These are phyloP conservation scores for Cyclopterus lumpus DNA, from an alignment of 2,797 vertebrate species.

Conservation along the genomic window DNA sequence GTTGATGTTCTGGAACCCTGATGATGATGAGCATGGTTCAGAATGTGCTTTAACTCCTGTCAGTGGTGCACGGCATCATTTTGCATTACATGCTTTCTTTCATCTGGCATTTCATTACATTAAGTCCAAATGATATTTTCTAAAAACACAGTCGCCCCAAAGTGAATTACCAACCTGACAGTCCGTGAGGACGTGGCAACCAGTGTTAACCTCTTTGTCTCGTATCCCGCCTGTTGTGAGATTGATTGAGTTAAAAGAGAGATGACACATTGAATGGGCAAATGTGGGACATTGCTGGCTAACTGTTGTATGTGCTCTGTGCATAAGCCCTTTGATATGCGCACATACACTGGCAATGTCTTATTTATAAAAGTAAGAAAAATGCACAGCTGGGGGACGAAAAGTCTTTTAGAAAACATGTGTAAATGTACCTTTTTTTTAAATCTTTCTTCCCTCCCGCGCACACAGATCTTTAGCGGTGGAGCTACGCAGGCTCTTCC, in stretches of 20 bases:
- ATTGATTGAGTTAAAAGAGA: constrained; percentile 39
- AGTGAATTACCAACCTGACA: constrained; percentile 56
- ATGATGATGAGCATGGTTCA: constrained; percentile 63
- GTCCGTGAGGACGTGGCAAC: constrained; percentile 39
- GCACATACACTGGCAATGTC: constrained; percentile 17
- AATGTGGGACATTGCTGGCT: not conserved
- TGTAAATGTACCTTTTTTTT: constrained; percentile 19
- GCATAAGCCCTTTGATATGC: constrained; percentile 1
- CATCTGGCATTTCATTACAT: constrained; percentile 49
- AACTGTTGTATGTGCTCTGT: not conserved
- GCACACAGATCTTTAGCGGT: constrained; percentile 47
- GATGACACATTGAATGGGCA: constrained; percentile 21
- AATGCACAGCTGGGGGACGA: constrained; percentile 25
- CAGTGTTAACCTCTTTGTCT: constrained; percentile 45
- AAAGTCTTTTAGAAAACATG: constrained; percentile 49
- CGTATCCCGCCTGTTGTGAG: constrained; percentile 35
- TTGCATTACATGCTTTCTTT: constrained; percentile 60
- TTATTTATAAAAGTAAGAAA: constrained; percentile 42
- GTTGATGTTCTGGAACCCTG: constrained; percentile 71
- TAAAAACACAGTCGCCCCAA: constrained; percentile 49
- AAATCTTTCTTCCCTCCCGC: not conserved
- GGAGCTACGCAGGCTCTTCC: constrained; percentile 51
- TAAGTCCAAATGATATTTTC: constrained; percentile 48
- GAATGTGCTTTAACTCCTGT: constrained; percentile 59
- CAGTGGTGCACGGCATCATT: constrained; percentile 44